Base-by-base conservation (phyloP, 1,140 invertebrate genomes). In the Coboldia fuscipes region DNA sequence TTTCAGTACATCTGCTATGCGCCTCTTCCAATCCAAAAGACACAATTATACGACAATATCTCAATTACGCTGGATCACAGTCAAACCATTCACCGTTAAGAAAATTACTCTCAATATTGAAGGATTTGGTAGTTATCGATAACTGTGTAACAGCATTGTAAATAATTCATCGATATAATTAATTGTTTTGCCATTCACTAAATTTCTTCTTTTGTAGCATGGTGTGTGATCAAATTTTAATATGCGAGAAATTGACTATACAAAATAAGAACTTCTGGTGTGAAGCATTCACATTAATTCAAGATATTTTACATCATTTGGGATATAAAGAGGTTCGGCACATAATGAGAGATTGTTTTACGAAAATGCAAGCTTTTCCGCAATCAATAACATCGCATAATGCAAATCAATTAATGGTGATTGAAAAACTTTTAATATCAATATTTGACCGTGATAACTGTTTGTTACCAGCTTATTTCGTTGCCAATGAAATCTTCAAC, bases 251-350 rank as follows among this genome's bases (percentile, higher is more conserved):
- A 50, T 58, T 93, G 8, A 59, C 66, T 12, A 76, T 78, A 50
- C 63, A 72, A 34, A 72, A 82, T 49, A 63, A 70, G 44, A 70
- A 78, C 37, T 85, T 83, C 59, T 93, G 85, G 89, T 72, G 82
- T 10, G 73, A 78, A 50, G 78, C 75, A 49, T 94, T 96, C 57
- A 63, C 71, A 37, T 60, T 94, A 3, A 77, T 96, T 27, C 67
- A 75, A 42, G 75, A 71, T 47, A 77, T 93, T 37, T 81, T 96
- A 48, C 72, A 74, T 23, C 75, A 79, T 37, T 89, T 94, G 9
- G 85, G 93, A 54, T 97, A 97, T 50, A 97, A 96, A 62, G 88
- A 82, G 30, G 83, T 89, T 2, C 58, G 84, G 42, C 82, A 85
- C 62, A 81, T 89, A 24, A 83, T 89, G 79, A 88, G 86, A 62